Evolutionary conservation across 2,888 invertebrate genomes (phyloP).

Genomic region (Eupithecia pulchellata): DNA sequence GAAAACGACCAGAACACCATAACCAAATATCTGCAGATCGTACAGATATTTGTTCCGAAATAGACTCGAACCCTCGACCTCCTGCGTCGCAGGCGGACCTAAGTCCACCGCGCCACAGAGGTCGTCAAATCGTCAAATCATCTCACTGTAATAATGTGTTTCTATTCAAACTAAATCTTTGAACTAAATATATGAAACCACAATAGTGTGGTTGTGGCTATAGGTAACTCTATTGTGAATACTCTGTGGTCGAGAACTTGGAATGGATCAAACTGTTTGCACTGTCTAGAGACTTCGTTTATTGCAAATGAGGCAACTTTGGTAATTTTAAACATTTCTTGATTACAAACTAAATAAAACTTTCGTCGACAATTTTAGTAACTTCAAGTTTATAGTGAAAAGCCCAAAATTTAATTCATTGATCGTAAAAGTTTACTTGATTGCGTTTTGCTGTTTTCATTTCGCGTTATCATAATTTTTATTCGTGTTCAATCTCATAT

Average conservation of each 20-base stretch:
- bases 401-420: constrained; percentile 2
- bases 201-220: not conserved
- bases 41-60: too few species aligned
- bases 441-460: not conserved
- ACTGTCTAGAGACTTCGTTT: constrained; percentile 32
- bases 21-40: too few species aligned
- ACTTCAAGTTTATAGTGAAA: constrained; percentile 11
- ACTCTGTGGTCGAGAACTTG: not conserved
- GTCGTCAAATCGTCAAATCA: too few species aligned
- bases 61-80: too few species aligned
- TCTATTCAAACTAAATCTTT: not conserved
- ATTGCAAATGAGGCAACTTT: constrained; percentile 29
- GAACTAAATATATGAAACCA: too few species aligned
- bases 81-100: too few species aligned
- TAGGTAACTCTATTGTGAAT: not conserved
- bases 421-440: not conserved
- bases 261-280: constrained; percentile 29
- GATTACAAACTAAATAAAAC: constrained; percentile 13
- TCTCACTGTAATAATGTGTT: not conserved
- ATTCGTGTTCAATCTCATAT: too few species aligned
- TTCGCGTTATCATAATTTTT: not conserved
- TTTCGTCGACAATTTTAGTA: constrained; percentile 15
- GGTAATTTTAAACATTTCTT: constrained; percentile 11
- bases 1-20: too few species aligned
- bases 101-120: too few species aligned